Evolutionary conservation across 2,888 invertebrate species (phyloP).

Genomic region (Chirona hameri): DNA sequence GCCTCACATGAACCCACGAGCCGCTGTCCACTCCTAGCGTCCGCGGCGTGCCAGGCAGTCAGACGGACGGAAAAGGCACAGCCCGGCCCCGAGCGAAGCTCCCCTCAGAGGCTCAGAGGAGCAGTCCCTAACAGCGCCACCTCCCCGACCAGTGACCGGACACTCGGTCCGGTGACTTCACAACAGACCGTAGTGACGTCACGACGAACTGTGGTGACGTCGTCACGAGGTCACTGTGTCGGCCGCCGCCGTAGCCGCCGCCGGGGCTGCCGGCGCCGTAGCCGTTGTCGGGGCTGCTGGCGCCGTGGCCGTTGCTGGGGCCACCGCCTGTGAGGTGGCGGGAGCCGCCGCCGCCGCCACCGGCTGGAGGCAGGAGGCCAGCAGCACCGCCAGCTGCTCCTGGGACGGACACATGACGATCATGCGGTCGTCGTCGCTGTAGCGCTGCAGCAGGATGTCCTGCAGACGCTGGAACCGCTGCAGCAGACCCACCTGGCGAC

Average conservation of each 20-base stretch:
- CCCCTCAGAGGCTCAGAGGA: too few relatives aligned
- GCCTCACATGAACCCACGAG: too few relatives aligned
- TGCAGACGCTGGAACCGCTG: slow-evolving; percentile 33
- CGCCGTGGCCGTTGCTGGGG: background rate
- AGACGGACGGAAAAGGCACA: too few relatives aligned
- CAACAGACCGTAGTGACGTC: background rate
- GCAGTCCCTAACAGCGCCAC: too few relatives aligned
- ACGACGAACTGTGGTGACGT: background rate
- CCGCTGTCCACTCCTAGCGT: too few relatives aligned
- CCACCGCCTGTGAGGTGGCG: background rate
- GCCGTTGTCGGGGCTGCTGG: background rate
- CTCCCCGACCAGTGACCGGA: too few relatives aligned
- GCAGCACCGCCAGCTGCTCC: slow-evolving; percentile 85
- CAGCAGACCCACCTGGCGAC: slow-evolving; percentile 30
- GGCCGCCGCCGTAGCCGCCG: background rate
- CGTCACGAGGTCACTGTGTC: background rate
- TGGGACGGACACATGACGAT: slow-evolving; percentile 87
- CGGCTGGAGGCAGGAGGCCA: slow-evolving; percentile 52
- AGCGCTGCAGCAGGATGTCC: slow-evolving; percentile 59
- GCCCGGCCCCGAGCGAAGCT: too few relatives aligned
- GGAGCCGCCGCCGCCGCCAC: background rate
- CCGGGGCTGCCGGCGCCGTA: background rate
- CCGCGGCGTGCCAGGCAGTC: too few relatives aligned
- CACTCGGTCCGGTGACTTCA: background rate
- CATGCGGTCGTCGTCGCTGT: slow-evolving; percentile 72